A percentile compares a stretch with the other conserved stretches of the same genome.
phyloP scores from a whole-genome alignment of 2,797 vertebrate genomes.

The Acrossocheilus wenchowensis region DNA sequence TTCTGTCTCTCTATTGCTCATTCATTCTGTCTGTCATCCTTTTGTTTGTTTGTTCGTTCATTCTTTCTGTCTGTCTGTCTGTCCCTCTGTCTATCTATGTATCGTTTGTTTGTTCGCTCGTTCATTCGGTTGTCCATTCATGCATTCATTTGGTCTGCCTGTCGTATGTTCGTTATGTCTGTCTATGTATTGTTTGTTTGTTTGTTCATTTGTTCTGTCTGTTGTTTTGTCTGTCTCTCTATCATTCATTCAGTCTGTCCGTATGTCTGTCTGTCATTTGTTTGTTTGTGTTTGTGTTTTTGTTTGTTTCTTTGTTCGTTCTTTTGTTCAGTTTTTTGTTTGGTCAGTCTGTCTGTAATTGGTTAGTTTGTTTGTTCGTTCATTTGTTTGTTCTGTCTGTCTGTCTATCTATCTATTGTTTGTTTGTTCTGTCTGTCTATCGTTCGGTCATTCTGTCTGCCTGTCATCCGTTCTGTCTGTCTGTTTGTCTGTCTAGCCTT shows the following conservation, averaged over 20 bases:
- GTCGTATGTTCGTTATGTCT: neutral
- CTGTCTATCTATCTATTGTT: accelerated
- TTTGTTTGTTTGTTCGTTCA: too few species aligned
- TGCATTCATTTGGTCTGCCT: neutral
- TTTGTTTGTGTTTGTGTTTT: neutral
- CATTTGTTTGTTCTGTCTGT: accelerated
- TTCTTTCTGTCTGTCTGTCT: too few species aligned
- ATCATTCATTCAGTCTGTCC: accelerated
- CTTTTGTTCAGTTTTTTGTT: accelerated
- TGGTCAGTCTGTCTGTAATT: accelerated
- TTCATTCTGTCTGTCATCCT: too few species aligned
- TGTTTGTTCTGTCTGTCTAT: accelerated
- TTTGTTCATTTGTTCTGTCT: neutral
- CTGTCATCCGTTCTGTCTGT: neutral
- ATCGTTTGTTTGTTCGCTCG: too few species aligned
- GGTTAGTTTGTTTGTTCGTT: neutral
- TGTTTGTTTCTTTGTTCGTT: accelerated
- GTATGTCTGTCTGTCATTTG: neutral
- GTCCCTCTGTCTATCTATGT: too few species aligned
- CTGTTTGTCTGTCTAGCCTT: neutral
- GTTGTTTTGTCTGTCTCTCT: accelerated
- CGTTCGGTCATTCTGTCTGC: too few species aligned
- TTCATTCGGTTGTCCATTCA: too few species aligned
- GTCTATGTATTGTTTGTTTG: neutral
- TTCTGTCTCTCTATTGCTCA: too few species aligned